Evolutionary conservation across 2,888 invertebrate genomes (phyloP), one percentile per base, ranked within the genome.

Genomic region (Patella depressa): DNA sequence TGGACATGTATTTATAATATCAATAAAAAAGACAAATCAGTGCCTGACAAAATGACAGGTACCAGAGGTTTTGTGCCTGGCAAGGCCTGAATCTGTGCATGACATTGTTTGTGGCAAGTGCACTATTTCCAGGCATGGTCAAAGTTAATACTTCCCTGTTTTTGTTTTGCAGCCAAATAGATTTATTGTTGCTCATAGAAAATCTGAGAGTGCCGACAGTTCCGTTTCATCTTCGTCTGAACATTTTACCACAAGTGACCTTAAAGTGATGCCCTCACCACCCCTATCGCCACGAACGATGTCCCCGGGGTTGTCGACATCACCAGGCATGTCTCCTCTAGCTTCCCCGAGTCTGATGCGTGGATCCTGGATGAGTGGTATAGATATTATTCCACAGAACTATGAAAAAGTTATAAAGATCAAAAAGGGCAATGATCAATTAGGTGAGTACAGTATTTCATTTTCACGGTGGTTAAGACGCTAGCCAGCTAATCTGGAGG

Each of bases 341-440:
- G 81, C 86, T 57, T 88, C 89, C 9, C 88, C 88, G 3, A 85
- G 80, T 79, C 79, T 86, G 70, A 83, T 83, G 78, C 80, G 87
- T 74, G 83, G 45, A 29, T 80, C 82, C 69, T 79, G 86, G 57
- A 84, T 86, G 3, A 84, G 89, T 54, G 86, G 88, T 75, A 83
- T 81, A 19, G 84, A 85, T 29, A 90, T 92, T 71, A 90, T 94
- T 57, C 93, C 94, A 2, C 81, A 92, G 3, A 92, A 93, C 19
- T 90, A 94, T 45, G 94, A 94, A 88, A 88, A 92, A 80, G 93
- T 92, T 81, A 92, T 94, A 79, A 92, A 92, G 83, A 91, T 94
- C 53, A 92, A 92, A 78, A 94, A 94, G 88, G 93, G 93, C 78
- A 91, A 92, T 69, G 93, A 93, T 75, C 93, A 93, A 45, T 86